Conservation (phyloP, 2,797 vertebrate species). For the Vipera latastei region DNA sequence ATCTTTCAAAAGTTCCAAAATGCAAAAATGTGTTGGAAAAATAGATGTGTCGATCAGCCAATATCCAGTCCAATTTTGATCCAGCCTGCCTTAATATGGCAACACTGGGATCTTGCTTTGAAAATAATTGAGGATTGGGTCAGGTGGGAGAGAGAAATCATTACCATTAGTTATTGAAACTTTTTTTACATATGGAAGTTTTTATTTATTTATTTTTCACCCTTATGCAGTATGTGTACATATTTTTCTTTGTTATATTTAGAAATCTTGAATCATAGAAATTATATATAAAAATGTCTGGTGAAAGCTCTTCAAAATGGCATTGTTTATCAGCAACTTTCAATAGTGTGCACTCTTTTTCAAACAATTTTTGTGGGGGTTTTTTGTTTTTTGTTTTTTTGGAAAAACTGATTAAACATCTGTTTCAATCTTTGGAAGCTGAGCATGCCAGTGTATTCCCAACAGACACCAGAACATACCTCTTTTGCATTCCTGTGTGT, state of each 20-base stretch:
- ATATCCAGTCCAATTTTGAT: not conserved
- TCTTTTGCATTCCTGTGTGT: not conserved
- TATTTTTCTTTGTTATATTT: not conserved
- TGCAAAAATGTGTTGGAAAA: no score
- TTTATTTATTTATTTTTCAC: not conserved
- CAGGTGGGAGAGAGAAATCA: not conserved
- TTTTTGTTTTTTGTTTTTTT: not conserved
- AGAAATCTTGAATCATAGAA: not conserved
- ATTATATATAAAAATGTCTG: not conserved
- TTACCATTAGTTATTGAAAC: not conserved
- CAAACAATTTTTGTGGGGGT: not conserved
- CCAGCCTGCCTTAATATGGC: not conserved
- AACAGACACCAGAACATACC: not conserved
- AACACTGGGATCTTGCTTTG: not conserved
- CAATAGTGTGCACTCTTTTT: not conserved
- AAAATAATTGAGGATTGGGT: not conserved
- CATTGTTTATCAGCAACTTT: not conserved
- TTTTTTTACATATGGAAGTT: not conserved
- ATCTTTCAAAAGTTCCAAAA: not conserved
- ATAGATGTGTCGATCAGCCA: no score
- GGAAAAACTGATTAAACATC: not conserved
- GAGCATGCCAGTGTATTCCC: not conserved
- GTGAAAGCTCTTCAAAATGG: not conserved
- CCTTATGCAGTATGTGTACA: not conserved
- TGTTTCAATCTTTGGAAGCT: not conserved